These are phyloP conservation scores for Trichogramma pretiosum DNA, from an alignment of 1,140 invertebrate genomes.

Conservation along the genomic window DNA sequence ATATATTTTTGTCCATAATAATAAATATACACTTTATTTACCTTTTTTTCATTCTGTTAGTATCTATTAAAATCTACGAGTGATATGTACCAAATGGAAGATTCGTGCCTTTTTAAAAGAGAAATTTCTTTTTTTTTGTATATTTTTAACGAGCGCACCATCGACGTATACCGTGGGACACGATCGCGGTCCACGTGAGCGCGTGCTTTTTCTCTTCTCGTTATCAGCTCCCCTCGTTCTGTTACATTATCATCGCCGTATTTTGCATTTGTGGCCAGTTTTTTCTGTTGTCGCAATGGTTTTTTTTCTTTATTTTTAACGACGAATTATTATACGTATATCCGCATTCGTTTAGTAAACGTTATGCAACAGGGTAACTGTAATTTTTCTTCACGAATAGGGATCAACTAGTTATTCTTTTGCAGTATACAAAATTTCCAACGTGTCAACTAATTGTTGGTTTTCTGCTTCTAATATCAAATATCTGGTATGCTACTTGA, in stretches of 20 bases:
- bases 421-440: too few species aligned
- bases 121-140: too few species aligned
- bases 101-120: conserved; percentile 30
- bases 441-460: too few species aligned
- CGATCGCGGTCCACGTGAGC: conserved; percentile 16
- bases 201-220: background rate
- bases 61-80: conserved; percentile 26
- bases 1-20: background rate
- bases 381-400: too few species aligned
- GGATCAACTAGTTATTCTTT: too few species aligned
- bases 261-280: background rate
- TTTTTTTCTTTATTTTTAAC: too few species aligned
- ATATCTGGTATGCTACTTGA: too few species aligned
- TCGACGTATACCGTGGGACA: conserved; percentile 13
- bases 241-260: background rate
- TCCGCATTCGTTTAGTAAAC: too few species aligned
- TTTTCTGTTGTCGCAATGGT: too few species aligned
- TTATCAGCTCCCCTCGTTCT: background rate
- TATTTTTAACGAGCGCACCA: background rate
- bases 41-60: conserved; percentile 7
- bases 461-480: too few species aligned
- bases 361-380: too few species aligned
- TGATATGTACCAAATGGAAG: conserved; percentile 49
- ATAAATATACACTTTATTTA: conserved; percentile 10
- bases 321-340: too few species aligned